Percentiles rank a stretch among this genome's conserved stretches.
Evolutionary conservation across 2,888 invertebrate genomes (phyloP).

Genomic region (Crepidodera aurea): DNA sequence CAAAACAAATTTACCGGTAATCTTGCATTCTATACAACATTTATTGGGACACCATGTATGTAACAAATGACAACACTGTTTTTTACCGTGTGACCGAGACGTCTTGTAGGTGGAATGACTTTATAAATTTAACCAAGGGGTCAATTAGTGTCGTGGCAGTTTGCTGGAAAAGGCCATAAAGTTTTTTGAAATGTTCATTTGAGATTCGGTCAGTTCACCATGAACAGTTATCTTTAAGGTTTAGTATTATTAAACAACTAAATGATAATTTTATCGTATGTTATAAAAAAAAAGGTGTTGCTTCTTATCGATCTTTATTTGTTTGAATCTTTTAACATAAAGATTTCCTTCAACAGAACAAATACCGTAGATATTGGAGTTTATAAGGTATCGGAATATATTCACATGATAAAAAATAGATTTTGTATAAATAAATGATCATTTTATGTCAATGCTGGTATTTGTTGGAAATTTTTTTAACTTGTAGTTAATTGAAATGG

Average conservation of each 20-base stretch:
- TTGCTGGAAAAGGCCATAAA: constrained; percentile 35
- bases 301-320: constrained; percentile 20
- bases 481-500: no score
- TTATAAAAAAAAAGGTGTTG: constrained; percentile 24
- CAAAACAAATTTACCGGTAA: no score
- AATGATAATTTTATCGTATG: constrained; percentile 30
- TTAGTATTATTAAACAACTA: constrained; percentile 20
- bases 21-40: no score
- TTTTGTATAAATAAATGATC: no score
- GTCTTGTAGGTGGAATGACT: constrained; percentile 35
- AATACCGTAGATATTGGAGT: not conserved
- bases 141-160: constrained; percentile 43
- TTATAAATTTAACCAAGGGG: constrained; percentile 37
- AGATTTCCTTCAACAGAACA: not conserved
- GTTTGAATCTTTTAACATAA: constrained; percentile 26
- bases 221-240: constrained; percentile 30
- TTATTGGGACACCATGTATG: not conserved
- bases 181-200: constrained; percentile 35
- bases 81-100: constrained; percentile 23
- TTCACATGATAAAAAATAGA: not conserved
- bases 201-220: constrained; percentile 18
- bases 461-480: no score
- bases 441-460: no score
- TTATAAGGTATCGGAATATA: not conserved
- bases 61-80: not conserved